Evolutionary conservation across 2,888 invertebrate genomes (phyloP).

Genomic region (Serripes groenlandicus): DNA sequence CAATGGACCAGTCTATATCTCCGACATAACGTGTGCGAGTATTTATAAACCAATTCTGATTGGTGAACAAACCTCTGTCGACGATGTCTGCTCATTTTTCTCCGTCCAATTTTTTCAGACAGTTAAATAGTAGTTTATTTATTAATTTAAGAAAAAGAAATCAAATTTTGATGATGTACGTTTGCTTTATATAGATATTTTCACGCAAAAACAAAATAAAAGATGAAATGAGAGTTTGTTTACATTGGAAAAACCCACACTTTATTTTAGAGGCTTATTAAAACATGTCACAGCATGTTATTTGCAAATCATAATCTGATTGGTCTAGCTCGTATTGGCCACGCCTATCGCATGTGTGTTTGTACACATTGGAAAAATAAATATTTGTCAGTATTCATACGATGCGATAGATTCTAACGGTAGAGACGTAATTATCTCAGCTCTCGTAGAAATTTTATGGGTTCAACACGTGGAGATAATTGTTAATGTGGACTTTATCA

Average conservation of each 20-base stretch:
- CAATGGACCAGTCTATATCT: too few relatives aligned
- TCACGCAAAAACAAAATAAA: neutral
- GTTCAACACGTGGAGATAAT: constrained; percentile 18
- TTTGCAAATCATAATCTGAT: neutral
- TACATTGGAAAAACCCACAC: constrained; percentile 10
- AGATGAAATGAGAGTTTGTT: neutral
- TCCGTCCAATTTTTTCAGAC: too few relatives aligned
- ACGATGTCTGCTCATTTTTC: too few relatives aligned
- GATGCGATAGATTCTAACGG: neutral
- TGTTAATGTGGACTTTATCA: too few relatives aligned
- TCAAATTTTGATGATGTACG: too few relatives aligned
- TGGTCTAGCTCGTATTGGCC: neutral
- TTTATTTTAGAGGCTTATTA: neutral
- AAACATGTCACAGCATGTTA: constrained; percentile 17
- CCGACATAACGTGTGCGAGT: too few relatives aligned
- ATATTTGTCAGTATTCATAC: constrained; percentile 2
- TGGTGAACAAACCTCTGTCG: too few relatives aligned
- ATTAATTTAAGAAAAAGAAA: too few relatives aligned
- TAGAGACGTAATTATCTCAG: neutral
- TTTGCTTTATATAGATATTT: too few relatives aligned
- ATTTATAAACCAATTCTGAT: too few relatives aligned
- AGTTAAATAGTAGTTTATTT: too few relatives aligned
- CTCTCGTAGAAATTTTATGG: neutral
- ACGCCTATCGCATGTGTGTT: neutral
- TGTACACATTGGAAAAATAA: neutral